Base-by-base conservation (phyloP, 2,113 vertebrate species). In the Eonycteris spelaea region DNA sequence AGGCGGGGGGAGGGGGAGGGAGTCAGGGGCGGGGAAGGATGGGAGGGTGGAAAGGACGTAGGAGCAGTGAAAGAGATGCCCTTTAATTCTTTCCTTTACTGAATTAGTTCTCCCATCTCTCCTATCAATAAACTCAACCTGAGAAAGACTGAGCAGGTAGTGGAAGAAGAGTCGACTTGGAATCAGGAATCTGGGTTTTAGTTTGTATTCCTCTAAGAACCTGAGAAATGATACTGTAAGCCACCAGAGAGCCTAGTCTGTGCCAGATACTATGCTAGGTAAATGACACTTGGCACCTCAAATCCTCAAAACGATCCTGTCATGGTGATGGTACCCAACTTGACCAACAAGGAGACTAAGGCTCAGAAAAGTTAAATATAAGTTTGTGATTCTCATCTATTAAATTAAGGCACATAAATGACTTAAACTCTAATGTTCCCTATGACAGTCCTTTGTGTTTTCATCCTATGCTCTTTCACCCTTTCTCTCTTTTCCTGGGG, bases 401-500 rank as follows among this genome's bases (percentile, higher is more conserved):
- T 90, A 80, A 92, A 84, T 71, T 15, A 94, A 93, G 14, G 35
- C 48, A 84, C 38, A 14, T 40, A 19, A 83, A 40, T 43, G 79
- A 57, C 55, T 83, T 68, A 48, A 68, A 67, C 18, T 35, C 73
- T 59, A 33, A 75, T 45, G 22, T 45, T 84, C 40, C n/a, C 94
- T 83, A 61, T 70, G 40, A 33, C 55, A 51, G 61, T 65, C 6
- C 19, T 90, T 67, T 28, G 12, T 65, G 26, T 15, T 57, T 89
- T 73, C 24, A 48, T 53, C 16, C 40, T 40, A 18, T 68, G 18
- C 16, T 28, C 8, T 48, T 93, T 63, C 65, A 38, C 35, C 14
- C 79, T 93, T 78, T 45, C 33, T 89, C 11, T 82, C 51, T 63
- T 75, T 97, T 89, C 40, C 48, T 90, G 2, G 19, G n/a, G 8